These are phyloP conservation scores for Dromaius novaehollandiae DNA, from an alignment of 2,113 vertebrate genomes.

Conservation along the genomic window DNA sequence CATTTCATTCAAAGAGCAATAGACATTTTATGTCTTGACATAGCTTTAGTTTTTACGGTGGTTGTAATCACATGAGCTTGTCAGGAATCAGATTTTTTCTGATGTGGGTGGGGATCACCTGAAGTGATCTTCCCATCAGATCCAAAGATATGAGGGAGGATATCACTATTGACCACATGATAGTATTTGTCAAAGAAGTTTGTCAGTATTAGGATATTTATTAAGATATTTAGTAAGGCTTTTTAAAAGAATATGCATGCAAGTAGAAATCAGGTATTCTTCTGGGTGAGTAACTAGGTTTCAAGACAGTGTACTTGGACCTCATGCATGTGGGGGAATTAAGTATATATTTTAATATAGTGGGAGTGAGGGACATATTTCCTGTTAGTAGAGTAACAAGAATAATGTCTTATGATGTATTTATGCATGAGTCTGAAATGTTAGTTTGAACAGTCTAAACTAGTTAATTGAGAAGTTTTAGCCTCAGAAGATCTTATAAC, in stretches of 20 bases:
- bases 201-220: background rate
- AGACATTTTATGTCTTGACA: background rate
- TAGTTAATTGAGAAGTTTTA: background rate
- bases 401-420: background rate
- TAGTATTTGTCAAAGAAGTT: background rate
- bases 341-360: background rate
- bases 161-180: background rate
- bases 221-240: background rate
- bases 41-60: background rate
- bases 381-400: background rate
- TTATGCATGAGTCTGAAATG: background rate
- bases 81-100: background rate
- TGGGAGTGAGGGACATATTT: background rate
- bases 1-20: background rate
- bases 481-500: background rate
- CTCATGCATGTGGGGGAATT: rapidly evolving
- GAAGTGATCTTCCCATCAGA: background rate
- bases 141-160: background rate
- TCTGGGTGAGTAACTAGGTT: background rate
- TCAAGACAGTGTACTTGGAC: background rate
- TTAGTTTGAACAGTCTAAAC: background rate
- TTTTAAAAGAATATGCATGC: background rate
- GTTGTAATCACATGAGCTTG: background rate
- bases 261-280: background rate
- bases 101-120: background rate